Conservation (phyloP, 2,113 vertebrate genomes). For the Petroica traversi region DNA sequence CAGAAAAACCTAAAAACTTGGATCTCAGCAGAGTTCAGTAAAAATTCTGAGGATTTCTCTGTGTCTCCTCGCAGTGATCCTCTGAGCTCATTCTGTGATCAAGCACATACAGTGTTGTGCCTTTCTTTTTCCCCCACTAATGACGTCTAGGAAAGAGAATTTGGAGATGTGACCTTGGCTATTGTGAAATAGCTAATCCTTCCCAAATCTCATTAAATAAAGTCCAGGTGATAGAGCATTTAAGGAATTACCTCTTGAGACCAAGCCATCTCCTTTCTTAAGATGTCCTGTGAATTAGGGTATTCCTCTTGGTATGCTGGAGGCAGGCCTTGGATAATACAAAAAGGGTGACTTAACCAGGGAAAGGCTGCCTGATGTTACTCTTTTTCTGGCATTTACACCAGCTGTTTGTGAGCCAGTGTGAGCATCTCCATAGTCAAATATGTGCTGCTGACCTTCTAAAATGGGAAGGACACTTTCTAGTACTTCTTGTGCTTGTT, state of each 20-base stretch:
- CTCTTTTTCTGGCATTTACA: neutral
- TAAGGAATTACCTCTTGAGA: neutral
- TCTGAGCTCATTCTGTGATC: constrained; percentile 35
- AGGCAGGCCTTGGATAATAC: neutral
- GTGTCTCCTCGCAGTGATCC: constrained; percentile 3
- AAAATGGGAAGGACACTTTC: neutral
- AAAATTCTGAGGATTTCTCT: constrained; percentile 3
- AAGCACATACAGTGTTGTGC: neutral
- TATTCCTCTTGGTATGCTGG: neutral
- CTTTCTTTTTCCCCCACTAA: neutral
- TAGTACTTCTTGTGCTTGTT: constrained; percentile 12
- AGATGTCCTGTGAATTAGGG: neutral
- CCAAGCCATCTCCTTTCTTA: neutral
- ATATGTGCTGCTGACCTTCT: neutral
- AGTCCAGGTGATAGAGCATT: constrained; percentile 28
- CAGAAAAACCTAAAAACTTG: neutral
- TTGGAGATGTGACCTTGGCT: neutral
- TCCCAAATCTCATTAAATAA: constrained; percentile 22
- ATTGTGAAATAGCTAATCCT: constrained; percentile 26
- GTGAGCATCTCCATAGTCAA: neutral
- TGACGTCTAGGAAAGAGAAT: neutral
- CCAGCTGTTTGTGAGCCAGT: neutral
- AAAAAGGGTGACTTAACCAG: neutral
- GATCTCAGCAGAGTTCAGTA: neutral
- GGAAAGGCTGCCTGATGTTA: neutral